Conservation (phyloP, 2,113 vertebrate genomes). For the Myiagra hebetior region DNA sequence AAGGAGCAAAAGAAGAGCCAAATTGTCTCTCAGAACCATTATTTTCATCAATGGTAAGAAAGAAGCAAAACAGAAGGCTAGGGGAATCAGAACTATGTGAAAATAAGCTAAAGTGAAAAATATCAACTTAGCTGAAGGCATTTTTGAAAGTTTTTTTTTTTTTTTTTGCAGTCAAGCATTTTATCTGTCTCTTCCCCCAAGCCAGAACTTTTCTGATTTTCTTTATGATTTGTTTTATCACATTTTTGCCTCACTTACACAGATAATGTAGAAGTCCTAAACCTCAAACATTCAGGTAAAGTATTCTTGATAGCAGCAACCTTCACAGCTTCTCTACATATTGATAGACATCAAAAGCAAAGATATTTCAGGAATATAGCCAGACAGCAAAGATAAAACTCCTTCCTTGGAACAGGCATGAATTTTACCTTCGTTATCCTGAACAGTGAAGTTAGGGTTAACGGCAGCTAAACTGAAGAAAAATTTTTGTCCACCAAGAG, state of each 20-base stretch:
- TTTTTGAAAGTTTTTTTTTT: neutral
- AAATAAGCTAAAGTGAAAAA: neutral
- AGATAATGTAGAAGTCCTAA: neutral
- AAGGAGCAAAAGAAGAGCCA: neutral
- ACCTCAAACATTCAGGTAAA: neutral
- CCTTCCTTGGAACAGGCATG: neutral
- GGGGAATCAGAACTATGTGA: neutral
- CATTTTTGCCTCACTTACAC: neutral
- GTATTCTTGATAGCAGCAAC: neutral
- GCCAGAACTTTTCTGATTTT: neutral
- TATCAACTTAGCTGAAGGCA: neutral
- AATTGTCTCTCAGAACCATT: neutral
- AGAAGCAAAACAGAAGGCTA: neutral
- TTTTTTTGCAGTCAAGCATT: neutral
- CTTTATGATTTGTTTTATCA: neutral
- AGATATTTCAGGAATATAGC: neutral
- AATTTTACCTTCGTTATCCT: constrained; percentile 91
- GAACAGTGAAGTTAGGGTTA: constrained; percentile 97
- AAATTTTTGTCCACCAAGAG: constrained; percentile 95
- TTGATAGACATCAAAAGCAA: neutral
- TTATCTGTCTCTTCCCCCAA: neutral
- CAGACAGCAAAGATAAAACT: neutral
- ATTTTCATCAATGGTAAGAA: neutral
- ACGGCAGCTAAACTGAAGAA: constrained; percentile 91
- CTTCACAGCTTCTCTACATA: neutral